These are phyloP conservation scores for Macquaria ambigua DNA, from an alignment of 2,113 vertebrate genomes.

Conservation along the genomic window DNA sequence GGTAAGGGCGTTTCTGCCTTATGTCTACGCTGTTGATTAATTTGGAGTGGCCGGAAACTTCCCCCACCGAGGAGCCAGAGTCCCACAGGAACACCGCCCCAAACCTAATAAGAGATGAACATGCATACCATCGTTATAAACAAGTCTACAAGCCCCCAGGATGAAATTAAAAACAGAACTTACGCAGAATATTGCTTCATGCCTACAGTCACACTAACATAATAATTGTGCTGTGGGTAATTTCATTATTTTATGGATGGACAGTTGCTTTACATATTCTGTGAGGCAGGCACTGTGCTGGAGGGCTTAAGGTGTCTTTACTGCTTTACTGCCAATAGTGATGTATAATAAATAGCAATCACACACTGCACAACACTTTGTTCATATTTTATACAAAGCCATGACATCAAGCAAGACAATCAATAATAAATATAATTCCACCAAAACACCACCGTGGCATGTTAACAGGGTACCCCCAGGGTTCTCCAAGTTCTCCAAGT, in stretches of 20 bases:
- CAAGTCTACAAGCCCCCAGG: background rate
- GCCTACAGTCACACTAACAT: background rate
- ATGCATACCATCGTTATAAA: background rate
- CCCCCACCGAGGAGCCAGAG: slow-evolving; percentile 93
- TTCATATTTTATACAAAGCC: background rate
- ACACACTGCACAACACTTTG: background rate
- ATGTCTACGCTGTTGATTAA: slow-evolving; percentile 95
- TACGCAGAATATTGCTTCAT: background rate
- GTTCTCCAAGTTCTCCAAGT: no score
- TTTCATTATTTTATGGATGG: background rate
- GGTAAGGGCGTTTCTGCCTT: slow-evolving; percentile 92
- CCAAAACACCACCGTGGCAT: background rate
- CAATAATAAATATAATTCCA: background rate
- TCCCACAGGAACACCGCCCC: slow-evolving; percentile 97
- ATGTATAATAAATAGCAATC: background rate
- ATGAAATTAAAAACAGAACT: background rate
- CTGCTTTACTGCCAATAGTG: background rate
- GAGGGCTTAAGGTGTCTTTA: background rate
- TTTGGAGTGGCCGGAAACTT: slow-evolving; percentile 92
- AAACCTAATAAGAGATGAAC: slow-evolving; percentile 83
- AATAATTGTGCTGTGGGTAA: no score
- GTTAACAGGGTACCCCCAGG: no score
- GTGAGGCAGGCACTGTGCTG: background rate
- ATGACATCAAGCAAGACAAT: background rate
- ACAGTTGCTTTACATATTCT: background rate